Evolutionary conservation across 1,140 invertebrate species (phyloP).

Genomic region (Tetranychus urticae): DNA sequence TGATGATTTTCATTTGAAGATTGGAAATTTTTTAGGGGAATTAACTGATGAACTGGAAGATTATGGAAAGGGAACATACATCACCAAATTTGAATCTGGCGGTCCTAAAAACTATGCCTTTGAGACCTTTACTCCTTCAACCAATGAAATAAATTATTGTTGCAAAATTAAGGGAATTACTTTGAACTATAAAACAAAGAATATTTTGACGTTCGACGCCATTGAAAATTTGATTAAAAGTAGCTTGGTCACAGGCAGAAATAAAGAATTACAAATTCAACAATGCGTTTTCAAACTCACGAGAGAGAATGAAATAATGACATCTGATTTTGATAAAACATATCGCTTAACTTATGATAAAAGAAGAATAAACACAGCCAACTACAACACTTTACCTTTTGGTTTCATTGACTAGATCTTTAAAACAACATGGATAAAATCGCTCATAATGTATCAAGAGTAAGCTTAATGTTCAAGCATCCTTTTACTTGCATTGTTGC

Average conservation of each 20-base stretch:
- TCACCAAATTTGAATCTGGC: neutral
- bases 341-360: neutral
- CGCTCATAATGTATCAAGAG: too few relatives aligned
- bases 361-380: neutral
- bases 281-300: neutral
- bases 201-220: neutral
- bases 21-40: neutral
- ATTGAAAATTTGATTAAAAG: neutral
- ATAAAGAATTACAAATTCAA: neutral
- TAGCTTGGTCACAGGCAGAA: neutral
- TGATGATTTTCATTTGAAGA: neutral
- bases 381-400: neutral
- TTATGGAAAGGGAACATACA: neutral
- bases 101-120: neutral
- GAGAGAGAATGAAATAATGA: neutral
- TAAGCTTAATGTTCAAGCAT: neutral
- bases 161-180: neutral
- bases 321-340: neutral
- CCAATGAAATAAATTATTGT: neutral
- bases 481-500: neutral
- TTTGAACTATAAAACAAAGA: neutral
- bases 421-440: too few relatives aligned
- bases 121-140: neutral
- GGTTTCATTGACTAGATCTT: neutral
- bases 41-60: neutral